These are phyloP conservation scores for Penelope pileata DNA, from an alignment of 2,113 vertebrate species.

Conservation along the genomic window DNA sequence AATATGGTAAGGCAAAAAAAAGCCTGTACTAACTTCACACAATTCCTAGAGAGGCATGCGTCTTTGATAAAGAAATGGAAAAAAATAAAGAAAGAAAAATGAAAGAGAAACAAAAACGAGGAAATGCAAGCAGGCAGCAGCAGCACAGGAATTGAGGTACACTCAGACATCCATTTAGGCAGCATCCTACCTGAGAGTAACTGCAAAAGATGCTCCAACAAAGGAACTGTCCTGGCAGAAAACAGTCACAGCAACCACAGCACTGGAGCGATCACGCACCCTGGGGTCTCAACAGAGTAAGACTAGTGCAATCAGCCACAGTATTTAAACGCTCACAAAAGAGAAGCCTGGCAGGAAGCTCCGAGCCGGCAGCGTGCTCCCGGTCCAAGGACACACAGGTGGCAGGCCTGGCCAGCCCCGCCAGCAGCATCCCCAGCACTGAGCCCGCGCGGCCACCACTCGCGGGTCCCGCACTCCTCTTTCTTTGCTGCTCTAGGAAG, in stretches of 20 bases:
- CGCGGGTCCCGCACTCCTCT: no score
- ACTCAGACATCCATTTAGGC: not conserved
- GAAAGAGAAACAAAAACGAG: not conserved
- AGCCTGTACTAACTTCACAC: no score
- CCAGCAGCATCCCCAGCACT: no score
- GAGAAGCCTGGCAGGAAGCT: not conserved
- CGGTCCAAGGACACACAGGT: not conserved
- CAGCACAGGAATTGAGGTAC: not conserved
- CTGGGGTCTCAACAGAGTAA: not conserved
- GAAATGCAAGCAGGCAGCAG: not conserved
- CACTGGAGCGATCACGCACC: not conserved
- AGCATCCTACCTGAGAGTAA: not conserved
- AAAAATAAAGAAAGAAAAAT: fast-evolving
- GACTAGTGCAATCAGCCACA: not conserved
- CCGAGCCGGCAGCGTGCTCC: not conserved
- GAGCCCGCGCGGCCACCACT: no score
- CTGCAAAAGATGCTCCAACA: not conserved
- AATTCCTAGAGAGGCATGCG: not conserved
- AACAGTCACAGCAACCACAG: not conserved
- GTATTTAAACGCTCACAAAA: not conserved
- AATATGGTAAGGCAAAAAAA: no score
- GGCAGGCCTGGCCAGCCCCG: no score
- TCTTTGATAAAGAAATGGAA: not conserved
- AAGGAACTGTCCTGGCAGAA: not conserved
- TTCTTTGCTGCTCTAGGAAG: no score